These are phyloP conservation scores for Hemicentrotus pulcherrimus DNA, from an alignment of 35 echinoderm and acorn worm genomes.

Conservation along the genomic window DNA sequence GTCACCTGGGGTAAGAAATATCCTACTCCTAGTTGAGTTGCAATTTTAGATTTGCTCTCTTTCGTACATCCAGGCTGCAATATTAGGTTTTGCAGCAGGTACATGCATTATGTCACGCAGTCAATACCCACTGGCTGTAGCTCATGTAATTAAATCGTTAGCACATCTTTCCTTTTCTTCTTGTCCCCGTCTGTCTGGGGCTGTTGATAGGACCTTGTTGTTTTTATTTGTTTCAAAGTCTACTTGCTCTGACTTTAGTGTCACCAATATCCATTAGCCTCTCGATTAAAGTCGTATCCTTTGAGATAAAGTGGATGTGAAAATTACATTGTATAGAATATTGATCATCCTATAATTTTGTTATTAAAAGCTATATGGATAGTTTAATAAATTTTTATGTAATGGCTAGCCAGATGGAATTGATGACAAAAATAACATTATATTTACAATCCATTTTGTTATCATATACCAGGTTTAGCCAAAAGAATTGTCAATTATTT, in stretches of 20 bases:
- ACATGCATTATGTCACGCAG: conserved; percentile 6
- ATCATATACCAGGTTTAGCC: no score
- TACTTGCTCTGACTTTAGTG: background rate
- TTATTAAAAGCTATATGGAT: background rate
- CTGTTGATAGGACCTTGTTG: background rate
- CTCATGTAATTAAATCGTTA: conserved; percentile 36
- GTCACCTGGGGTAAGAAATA: conserved; percentile 34
- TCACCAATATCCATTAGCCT: background rate
- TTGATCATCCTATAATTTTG: no score
- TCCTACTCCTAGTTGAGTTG: background rate
- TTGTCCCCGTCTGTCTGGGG: background rate
- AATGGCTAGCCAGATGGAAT: no score
- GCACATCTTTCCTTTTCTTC: background rate
- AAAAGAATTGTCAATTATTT: no score
- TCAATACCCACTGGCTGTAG: conserved; percentile 3
- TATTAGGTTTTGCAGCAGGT: background rate
- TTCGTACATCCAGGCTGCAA: background rate
- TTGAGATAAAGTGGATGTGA: background rate
- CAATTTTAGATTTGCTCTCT: conserved; percentile 18
- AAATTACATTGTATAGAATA: background rate
- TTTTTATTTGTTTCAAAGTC: background rate
- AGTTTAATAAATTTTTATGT: no score
- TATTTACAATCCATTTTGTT: no score
- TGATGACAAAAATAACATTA: no score
- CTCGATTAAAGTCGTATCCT: background rate